phyloP scores from a whole-genome alignment of 2,888 invertebrate genomes.

The Heterodera filipjevi region DNA sequence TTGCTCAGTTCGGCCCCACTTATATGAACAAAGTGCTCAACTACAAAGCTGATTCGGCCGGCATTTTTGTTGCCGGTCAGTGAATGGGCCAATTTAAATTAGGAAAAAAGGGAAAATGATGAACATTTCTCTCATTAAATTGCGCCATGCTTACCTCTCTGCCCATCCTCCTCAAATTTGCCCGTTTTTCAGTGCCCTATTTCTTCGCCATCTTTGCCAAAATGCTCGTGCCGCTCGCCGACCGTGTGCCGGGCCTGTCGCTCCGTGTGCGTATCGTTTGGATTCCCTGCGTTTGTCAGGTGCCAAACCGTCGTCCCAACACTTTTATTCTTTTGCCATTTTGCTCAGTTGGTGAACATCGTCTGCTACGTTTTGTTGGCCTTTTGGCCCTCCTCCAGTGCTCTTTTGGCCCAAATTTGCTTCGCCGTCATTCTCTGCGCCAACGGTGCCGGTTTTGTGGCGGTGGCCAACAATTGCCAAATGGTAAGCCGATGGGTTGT shows the following conservation, averaged over 20 bases:
- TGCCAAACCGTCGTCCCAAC: neutral
- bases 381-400: neutral
- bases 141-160: too few relatives aligned
- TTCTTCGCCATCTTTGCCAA: constrained; percentile 22
- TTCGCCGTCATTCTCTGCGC: constrained; percentile 18
- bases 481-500: neutral
- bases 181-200: constrained; percentile 9
- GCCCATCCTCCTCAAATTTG: neutral
- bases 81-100: neutral
- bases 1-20: constrained; percentile 38
- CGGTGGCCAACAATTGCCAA: constrained; percentile 22
- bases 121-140: too few relatives aligned
- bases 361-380: constrained; percentile 22
- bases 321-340: neutral
- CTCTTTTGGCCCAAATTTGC: constrained; percentile 20
- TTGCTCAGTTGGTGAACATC: constrained; percentile 23
- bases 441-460: constrained; percentile 28
- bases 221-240: constrained; percentile 18
- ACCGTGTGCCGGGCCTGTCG: constrained; percentile 9
- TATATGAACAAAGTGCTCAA: constrained; percentile 39
- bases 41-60: constrained; percentile 19
- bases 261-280: constrained; percentile 19
- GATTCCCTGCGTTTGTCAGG: constrained; percentile 17
- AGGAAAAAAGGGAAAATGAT: too few relatives aligned
- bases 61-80: constrained; percentile 17